phyloP scores from a whole-genome alignment of 1,140 invertebrate genomes.

The Glomeris maerens region DNA sequence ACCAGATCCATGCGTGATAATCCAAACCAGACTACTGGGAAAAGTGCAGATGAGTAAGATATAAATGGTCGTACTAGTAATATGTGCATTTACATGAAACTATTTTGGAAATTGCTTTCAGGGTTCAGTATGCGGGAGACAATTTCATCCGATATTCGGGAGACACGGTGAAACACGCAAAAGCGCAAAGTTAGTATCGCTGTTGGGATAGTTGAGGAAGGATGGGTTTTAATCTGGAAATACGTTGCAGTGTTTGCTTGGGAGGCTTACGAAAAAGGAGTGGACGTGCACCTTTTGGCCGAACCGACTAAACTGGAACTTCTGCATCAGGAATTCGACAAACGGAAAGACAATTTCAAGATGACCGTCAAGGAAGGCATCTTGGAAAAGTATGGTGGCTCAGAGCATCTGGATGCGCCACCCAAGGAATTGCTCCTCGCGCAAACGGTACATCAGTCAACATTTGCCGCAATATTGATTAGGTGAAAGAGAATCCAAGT shows the following conservation, averaged over 20 bases:
- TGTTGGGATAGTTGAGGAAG: neutral
- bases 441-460: conserved; percentile 57
- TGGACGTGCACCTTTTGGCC: conserved; percentile 90
- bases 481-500: no score
- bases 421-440: conserved; percentile 73
- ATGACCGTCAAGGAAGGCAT: conserved; percentile 54
- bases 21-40: conserved; percentile 52
- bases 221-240: neutral
- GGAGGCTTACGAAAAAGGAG: conserved; percentile 84
- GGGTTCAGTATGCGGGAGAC: conserved; percentile 81
- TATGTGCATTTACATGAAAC: neutral
- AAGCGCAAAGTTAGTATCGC: conserved; percentile 49
- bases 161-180: conserved; percentile 78
- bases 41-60: conserved; percentile 50
- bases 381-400: conserved; percentile 77
- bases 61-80: neutral
- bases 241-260: conserved; percentile 73
- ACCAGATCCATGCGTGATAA: conserved; percentile 97
- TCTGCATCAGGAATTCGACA: conserved; percentile 74
- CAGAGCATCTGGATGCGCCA: conserved; percentile 74
- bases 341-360: conserved; percentile 77
- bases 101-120: conserved; percentile 29
- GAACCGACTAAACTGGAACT: conserved; percentile 95
- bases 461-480: no score
- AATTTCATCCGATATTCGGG: conserved; percentile 90